Evolutionary conservation across 1,140 invertebrate genomes (phyloP), one percentile per base, ranked within the genome.

Genomic region (Trachymyrmex septentrionalis): DNA sequence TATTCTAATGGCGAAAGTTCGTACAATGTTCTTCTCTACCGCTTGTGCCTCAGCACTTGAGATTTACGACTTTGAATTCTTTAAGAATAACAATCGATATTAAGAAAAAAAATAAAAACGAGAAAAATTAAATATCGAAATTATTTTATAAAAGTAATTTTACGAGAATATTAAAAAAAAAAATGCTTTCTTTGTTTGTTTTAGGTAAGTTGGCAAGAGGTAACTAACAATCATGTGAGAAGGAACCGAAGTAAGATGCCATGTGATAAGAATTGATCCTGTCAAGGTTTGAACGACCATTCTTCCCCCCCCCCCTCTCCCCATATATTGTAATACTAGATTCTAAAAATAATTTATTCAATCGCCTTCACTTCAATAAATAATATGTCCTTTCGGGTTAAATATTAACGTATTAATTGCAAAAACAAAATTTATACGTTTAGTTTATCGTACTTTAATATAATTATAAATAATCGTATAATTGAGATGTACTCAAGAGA

Each of bases 151-250:
- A 75, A n/a, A 75, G 3, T 24, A 24, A 76, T 76, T 63, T 76
- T 24, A 3, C 12, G 30, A 7, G 6, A 14, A 27, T 48, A 78
- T 27, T 80, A 55, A 48, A n/a, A 30, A 27, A 30, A 27, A 34
- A 48, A 61, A 44, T 48, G 1, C 10, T 72, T 44, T 72, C 3
- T 78, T 77, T 55, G 2, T 85, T 48, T 90, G 88, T 90, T 90
- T 57, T 48, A 90, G 88, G 89, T 90, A 90, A 90, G 89, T 90
- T 73, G 19, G 12, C 63, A 21, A 21, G 3, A 34, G 2, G 30
- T 66, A 59, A 44, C 19, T 44, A 48, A 21, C 30, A 44, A 27
- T 27, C 19, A 61, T 84, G 38, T 84, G 5, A 6, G 12, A 0
- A 5, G 14, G 16, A 34, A 50, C 50, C 38, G 1, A 19, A 38